Evolutionary conservation across 1,140 invertebrate genomes (phyloP).

Genomic region (Calliphora vicina): DNA sequence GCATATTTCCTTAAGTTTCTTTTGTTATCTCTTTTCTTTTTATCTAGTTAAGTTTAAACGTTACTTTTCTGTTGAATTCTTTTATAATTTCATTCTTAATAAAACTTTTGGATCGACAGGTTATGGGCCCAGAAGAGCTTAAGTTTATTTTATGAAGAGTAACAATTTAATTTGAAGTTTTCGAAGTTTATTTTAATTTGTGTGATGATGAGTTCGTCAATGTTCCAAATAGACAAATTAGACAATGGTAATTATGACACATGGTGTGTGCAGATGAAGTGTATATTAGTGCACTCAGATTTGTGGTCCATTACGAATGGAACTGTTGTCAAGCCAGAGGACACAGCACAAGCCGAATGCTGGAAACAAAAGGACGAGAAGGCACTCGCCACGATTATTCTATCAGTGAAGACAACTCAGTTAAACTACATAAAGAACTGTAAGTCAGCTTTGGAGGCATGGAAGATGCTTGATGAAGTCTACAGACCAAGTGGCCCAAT

Average conservation of each 20-base stretch:
- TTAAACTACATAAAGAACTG: constrained; percentile 13
- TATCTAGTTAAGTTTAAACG: not conserved
- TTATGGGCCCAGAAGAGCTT: not conserved
- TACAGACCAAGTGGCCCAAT: constrained; percentile 16
- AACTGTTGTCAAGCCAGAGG: constrained; percentile 2
- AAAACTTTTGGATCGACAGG: not conserved
- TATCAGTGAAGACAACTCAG: not conserved
- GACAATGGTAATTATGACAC: constrained; percentile 28
- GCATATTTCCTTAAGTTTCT: not conserved
- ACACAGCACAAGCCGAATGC: not conserved
- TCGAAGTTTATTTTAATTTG: not conserved
- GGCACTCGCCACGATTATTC: not conserved
- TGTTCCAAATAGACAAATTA: constrained; percentile 34
- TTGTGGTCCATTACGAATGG: constrained; percentile 6
- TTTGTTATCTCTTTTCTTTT: not conserved
- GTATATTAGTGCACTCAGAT: constrained; percentile 23
- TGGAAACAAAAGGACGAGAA: not conserved
- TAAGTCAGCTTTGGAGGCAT: constrained; percentile 15
- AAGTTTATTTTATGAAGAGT: not conserved
- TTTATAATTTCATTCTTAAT: not conserved
- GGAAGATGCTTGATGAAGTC: constrained; percentile 15
- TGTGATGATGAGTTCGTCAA: constrained; percentile 2
- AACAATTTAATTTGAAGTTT: not conserved
- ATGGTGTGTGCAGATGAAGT: constrained; percentile 32
- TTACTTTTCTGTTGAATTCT: not conserved